Conservation (phyloP, 1,140 invertebrate genomes). For the Pygmarrhopalites habei region DNA sequence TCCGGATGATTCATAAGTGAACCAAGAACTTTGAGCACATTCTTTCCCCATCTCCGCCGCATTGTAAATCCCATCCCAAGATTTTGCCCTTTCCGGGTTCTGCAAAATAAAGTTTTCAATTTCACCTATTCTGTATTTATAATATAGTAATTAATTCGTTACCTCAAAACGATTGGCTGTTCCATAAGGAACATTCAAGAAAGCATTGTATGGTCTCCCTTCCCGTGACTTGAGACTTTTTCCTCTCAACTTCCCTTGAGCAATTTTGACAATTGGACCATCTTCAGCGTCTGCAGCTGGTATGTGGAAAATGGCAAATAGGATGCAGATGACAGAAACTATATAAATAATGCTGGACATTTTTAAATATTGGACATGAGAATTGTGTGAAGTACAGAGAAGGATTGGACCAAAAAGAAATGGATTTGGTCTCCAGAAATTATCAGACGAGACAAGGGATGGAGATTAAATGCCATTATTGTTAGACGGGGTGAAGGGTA, state of each 20-base stretch:
- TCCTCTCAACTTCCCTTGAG: slow-evolving; percentile 1
- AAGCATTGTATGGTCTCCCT: background rate
- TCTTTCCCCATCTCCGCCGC: slow-evolving; percentile 43
- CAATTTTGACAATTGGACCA: background rate
- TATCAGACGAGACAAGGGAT: too few species aligned
- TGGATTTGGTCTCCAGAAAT: too few species aligned
- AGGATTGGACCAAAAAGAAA: too few species aligned
- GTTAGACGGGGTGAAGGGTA: too few species aligned
- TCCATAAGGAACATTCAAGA: background rate
- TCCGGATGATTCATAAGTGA: background rate
- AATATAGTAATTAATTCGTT: background rate
- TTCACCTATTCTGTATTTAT: background rate
- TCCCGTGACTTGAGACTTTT: background rate
- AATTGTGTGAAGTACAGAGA: too few species aligned
- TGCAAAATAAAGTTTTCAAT: slow-evolving; percentile 41
- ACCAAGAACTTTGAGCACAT: slow-evolving; percentile 43
- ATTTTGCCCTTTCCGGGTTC: slow-evolving; percentile 41
- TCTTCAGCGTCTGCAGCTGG: background rate
- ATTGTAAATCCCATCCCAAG: slow-evolving; percentile 45
- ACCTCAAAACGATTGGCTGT: background rate
- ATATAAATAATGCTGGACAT: too few species aligned
- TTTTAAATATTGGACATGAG: too few species aligned
- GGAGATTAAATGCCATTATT: too few species aligned
- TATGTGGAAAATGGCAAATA: too few species aligned
- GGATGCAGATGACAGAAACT: too few species aligned